Percentiles rank a stretch among this genome's conserved stretches.
Evolutionary conservation across 2,888 invertebrate species (phyloP).

Genomic region (Argyra leucocephala): DNA sequence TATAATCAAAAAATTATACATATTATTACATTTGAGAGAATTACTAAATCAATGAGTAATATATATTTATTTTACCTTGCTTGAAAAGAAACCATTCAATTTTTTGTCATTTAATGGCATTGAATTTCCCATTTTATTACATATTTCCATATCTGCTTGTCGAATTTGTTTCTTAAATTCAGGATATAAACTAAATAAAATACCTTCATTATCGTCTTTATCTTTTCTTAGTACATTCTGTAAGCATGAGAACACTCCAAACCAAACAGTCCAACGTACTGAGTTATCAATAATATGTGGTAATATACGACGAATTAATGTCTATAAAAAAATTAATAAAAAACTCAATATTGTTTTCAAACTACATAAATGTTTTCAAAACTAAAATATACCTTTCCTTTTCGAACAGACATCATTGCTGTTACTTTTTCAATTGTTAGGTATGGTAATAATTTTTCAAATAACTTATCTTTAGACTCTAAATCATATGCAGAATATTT

Average conservation of each 20-base stretch:
- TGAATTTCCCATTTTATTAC: constrained; percentile 35
- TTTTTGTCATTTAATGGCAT: constrained; percentile 39
- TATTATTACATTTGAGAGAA: too few relatives aligned
- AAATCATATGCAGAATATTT: constrained; percentile 38
- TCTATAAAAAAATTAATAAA: constrained; percentile 43
- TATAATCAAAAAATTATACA: constrained; percentile 26
- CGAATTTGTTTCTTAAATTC: constrained; percentile 40
- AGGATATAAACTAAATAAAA: constrained; percentile 38
- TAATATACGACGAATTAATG: constrained; percentile 57
- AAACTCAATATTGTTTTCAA: neutral
- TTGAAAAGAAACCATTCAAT: constrained; percentile 38
- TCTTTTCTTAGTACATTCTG: constrained; percentile 41
- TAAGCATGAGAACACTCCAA: constrained; percentile 37
- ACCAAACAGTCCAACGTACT: constrained; percentile 41
- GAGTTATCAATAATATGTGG: constrained; percentile 42
- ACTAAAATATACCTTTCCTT: constrained; percentile 59
- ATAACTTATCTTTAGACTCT: constrained; percentile 47
- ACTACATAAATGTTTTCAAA: neutral
- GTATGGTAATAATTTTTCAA: constrained; percentile 56
- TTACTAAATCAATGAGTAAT: neutral
- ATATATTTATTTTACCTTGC: constrained; percentile 34
- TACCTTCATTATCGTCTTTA: constrained; percentile 39
- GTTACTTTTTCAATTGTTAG: constrained; percentile 60
- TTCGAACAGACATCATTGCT: constrained; percentile 66
- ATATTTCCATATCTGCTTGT: constrained; percentile 36